phyloP scores from a whole-genome alignment of 37 sponge, comb jelly and placozoan species.

The Haliclona indistincta region DNA sequence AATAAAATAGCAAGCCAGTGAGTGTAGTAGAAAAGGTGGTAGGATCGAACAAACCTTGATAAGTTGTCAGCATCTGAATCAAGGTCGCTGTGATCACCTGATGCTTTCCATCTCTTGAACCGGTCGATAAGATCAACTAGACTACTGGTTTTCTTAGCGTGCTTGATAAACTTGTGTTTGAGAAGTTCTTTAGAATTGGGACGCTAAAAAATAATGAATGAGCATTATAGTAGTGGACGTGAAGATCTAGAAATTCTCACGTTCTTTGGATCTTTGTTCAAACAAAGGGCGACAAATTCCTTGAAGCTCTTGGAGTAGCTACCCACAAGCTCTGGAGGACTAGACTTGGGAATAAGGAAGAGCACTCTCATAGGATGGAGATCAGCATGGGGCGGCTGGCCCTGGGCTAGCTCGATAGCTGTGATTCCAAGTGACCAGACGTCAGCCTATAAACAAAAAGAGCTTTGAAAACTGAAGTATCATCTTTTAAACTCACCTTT shows the following conservation, averaged over 20 bases:
- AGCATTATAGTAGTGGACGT: background rate
- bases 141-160: conserved; percentile 75
- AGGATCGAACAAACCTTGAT: background rate
- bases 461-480: too few species aligned
- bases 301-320: conserved; percentile 67
- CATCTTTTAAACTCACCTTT: conserved; percentile 63
- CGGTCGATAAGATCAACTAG: conserved; percentile 85
- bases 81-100: conserved; percentile 22
- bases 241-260: conserved; percentile 32
- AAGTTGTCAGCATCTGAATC: background rate
- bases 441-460: conserved; percentile 47
- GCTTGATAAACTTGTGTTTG: conserved; percentile 82
- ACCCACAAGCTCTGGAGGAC: conserved; percentile 68
- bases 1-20: background rate
- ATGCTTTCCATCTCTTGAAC: conserved; percentile 71
- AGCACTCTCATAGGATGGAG: conserved; percentile 85
- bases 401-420: conserved; percentile 59
- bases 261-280: conserved; percentile 70
- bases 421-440: conserved; percentile 79
- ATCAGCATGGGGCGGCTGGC: conserved; percentile 67
- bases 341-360: conserved; percentile 72
- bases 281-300: conserved; percentile 74
- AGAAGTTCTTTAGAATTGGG: conserved; percentile 88
- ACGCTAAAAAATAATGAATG: conserved; percentile 43
- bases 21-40: background rate